Conservation (phyloP, 2,888 invertebrate species). For the Siphlonurus alternatus region DNA sequence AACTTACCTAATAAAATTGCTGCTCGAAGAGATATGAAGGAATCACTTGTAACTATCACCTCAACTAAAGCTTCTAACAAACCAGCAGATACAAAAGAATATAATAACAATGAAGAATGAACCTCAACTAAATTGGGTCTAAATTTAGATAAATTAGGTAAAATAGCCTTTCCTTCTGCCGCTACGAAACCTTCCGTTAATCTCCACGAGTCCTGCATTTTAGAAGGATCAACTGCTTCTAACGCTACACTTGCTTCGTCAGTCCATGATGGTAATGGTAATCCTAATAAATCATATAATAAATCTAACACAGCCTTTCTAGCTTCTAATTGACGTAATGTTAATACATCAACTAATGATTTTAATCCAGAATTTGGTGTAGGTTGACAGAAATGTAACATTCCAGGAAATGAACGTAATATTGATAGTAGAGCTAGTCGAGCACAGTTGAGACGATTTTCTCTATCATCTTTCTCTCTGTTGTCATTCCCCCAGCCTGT, state of each 20-base stretch:
- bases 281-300: constrained; percentile 72
- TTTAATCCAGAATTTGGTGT: constrained; percentile 47
- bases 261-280: constrained; percentile 83
- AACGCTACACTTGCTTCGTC: constrained; percentile 81
- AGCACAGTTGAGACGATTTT: constrained; percentile 70
- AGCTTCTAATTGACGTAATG: constrained; percentile 76
- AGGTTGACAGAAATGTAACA: constrained; percentile 73
- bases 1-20: constrained; percentile 62
- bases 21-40: constrained; percentile 77
- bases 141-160: constrained; percentile 68
- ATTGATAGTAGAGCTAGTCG: constrained; percentile 68
- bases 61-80: constrained; percentile 77
- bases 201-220: constrained; percentile 62
- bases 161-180: constrained; percentile 68
- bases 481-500: constrained; percentile 17
- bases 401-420: constrained; percentile 81
- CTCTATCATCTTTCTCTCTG: constrained; percentile 39
- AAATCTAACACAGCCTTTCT: constrained; percentile 88
- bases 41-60: constrained; percentile 78
- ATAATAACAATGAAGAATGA: constrained; percentile 73
- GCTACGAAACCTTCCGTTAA: constrained; percentile 89
- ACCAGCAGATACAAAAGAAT: constrained; percentile 74
- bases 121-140: constrained; percentile 84
- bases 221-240: constrained; percentile 71
- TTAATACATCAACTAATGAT: constrained; percentile 62